Evolutionary conservation across 1,140 invertebrate genomes (phyloP).

Genomic region (Eumaeus atala): DNA sequence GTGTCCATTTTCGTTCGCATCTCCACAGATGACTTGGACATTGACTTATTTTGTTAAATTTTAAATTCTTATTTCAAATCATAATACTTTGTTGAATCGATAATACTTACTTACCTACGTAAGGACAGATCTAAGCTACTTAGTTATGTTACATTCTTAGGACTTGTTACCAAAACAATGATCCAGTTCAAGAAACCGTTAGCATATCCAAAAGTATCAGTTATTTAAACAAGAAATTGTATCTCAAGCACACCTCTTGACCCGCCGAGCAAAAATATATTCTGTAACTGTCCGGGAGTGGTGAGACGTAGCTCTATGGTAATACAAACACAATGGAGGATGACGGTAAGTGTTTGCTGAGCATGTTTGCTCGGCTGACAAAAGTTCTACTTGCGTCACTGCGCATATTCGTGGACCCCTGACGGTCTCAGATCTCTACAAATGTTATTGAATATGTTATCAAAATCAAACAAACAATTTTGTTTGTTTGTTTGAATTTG

Average conservation of each 20-base stretch:
- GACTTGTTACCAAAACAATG: too few relatives aligned
- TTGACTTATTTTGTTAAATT: too few relatives aligned
- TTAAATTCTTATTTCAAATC: too few relatives aligned
- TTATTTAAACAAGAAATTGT: constrained; percentile 10
- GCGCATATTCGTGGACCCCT: not conserved
- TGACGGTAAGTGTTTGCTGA: constrained; percentile 42
- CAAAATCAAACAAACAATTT: too few relatives aligned
- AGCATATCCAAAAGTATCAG: not conserved
- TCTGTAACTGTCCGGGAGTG: constrained; percentile 9
- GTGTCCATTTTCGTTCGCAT: too few relatives aligned
- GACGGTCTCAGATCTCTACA: constrained; percentile 2
- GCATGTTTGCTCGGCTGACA: constrained; percentile 36
- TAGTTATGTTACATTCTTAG: too few relatives aligned
- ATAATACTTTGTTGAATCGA: too few relatives aligned
- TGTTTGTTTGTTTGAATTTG: too few relatives aligned
- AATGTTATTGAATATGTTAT: not conserved
- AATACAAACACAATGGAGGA: constrained; percentile 40
- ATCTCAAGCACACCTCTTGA: constrained; percentile 8
- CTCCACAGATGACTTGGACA: too few relatives aligned
- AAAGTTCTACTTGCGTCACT: constrained; percentile 31
- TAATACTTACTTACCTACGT: too few relatives aligned
- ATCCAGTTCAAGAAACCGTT: not conserved
- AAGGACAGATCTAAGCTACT: too few relatives aligned
- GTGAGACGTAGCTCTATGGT: constrained; percentile 15
- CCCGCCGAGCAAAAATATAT: constrained; percentile 14